Evolutionary conservation across 1,140 invertebrate species (phyloP).

Genomic region (Lordiphosa stackelbergi): DNA sequence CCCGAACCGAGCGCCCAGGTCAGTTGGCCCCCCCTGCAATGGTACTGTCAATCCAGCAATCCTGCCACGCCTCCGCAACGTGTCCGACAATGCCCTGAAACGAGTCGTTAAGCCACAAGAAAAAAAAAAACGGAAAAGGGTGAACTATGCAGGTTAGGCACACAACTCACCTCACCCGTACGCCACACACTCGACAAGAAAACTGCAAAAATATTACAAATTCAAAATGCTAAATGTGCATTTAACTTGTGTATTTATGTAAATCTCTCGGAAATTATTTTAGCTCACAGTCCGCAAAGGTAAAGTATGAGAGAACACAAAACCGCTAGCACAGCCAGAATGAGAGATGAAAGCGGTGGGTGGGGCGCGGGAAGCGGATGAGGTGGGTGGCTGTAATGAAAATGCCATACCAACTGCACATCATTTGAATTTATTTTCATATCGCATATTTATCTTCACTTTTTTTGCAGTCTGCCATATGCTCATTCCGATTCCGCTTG

Average conservation of each 20-base stretch:
- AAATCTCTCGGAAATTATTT: constrained; percentile 74
- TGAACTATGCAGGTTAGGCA: constrained; percentile 27
- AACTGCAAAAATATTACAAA: constrained; percentile 73
- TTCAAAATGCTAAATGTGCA: constrained; percentile 76
- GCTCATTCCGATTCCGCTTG: constrained; percentile 35
- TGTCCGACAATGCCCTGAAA: constrained; percentile 44
- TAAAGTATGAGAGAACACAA: constrained; percentile 2
- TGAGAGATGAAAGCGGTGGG: neutral
- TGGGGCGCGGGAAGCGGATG: neutral
- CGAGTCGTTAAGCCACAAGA: constrained; percentile 47
- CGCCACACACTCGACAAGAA: constrained; percentile 41
- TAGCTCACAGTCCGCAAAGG: constrained; percentile 19
- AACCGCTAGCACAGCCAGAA: constrained; percentile 20
- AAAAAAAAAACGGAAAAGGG: constrained; percentile 1
- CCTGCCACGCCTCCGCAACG: constrained; percentile 42
- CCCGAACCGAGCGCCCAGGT: constrained; percentile 16
- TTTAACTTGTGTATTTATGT: constrained; percentile 76
- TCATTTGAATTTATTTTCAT: constrained; percentile 59
- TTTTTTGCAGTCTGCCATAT: constrained; percentile 29
- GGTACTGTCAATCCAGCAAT: constrained; percentile 34
- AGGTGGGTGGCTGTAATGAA: neutral
- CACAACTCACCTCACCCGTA: neutral
- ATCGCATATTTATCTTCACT: constrained; percentile 2
- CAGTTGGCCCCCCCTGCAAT: constrained; percentile 8
- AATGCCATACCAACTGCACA: constrained; percentile 42